Conservation (phyloP, 2,797 vertebrate species). For the Alosa sapidissima region DNA sequence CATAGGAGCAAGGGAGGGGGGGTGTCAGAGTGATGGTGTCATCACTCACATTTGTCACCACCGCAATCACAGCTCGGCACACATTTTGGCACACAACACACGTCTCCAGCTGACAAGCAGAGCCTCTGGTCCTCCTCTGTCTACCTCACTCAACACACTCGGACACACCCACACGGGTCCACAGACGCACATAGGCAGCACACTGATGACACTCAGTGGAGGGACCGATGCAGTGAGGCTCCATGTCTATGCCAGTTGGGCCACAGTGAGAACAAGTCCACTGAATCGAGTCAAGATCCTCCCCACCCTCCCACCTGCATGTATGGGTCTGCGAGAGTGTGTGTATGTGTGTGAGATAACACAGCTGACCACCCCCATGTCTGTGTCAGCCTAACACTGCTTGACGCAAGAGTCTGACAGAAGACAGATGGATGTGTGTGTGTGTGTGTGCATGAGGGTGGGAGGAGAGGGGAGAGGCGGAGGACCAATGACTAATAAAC, state of each 20-base stretch:
- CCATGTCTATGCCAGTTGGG: neutral
- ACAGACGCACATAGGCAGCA: neutral
- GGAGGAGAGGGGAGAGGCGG: slow-evolving; percentile 35
- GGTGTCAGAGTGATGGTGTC: neutral
- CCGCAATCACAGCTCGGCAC: neutral
- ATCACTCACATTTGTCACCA: neutral
- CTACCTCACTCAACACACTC: neutral
- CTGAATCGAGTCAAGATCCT: neutral
- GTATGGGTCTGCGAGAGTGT: neutral
- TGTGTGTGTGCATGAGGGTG: slow-evolving; percentile 16
- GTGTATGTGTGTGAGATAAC: slow-evolving; percentile 31
- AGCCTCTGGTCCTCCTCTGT: slow-evolving; percentile 4
- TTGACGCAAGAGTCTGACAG: slow-evolving; percentile 45
- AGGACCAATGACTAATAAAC: slow-evolving; percentile 52
- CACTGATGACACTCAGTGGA: neutral
- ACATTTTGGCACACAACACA: neutral
- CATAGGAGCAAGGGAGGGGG: neutral
- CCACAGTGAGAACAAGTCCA: neutral
- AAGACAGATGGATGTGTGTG: slow-evolving; percentile 47
- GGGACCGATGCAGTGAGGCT: neutral
- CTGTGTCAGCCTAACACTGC: slow-evolving; percentile 21
- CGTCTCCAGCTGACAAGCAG: neutral
- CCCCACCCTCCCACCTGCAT: neutral
- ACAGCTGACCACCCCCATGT: slow-evolving; percentile 31
- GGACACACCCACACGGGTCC: neutral